A percentile compares a stretch with the other conserved stretches of the same genome.
These are phyloP conservation scores for Python bivittatus DNA, from an alignment of 2,113 vertebrate species.

Conservation along the genomic window DNA sequence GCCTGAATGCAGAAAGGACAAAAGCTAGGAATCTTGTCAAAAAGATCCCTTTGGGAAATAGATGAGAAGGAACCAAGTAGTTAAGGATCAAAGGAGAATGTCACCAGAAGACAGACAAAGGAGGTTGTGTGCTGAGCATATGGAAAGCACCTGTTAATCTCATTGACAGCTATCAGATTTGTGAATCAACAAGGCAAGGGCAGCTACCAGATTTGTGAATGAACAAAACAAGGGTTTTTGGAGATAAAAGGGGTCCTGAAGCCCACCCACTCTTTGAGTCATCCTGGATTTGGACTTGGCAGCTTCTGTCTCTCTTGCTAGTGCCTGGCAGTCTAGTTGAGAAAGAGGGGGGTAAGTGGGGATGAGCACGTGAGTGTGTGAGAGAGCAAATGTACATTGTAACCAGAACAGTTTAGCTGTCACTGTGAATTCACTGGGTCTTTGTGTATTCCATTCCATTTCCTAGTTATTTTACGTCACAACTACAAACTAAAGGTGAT, in stretches of 20 bases:
- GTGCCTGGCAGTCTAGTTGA: not conserved
- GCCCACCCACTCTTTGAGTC: not conserved
- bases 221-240: not conserved
- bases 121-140: not conserved
- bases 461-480: not conserved
- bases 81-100: not conserved
- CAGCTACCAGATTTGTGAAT: not conserved
- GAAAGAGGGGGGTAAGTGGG: not conserved
- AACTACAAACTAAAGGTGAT: not conserved
- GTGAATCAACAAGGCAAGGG: not conserved
- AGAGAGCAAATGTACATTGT: not conserved
- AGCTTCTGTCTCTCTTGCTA: not conserved
- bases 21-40: not conserved
- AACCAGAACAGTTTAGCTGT: not conserved
- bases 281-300: not conserved
- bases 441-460: not conserved
- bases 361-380: not conserved
- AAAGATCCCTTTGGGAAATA: not conserved
- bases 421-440: not conserved
- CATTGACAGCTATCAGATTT: not conserved
- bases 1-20: not conserved
- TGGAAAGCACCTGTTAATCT: not conserved
- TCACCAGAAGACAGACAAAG: not conserved
- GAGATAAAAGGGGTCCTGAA: not conserved
- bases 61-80: not conserved